Conservation (phyloP, 2,888 invertebrate species). For the Bhutanitis thaidina region DNA sequence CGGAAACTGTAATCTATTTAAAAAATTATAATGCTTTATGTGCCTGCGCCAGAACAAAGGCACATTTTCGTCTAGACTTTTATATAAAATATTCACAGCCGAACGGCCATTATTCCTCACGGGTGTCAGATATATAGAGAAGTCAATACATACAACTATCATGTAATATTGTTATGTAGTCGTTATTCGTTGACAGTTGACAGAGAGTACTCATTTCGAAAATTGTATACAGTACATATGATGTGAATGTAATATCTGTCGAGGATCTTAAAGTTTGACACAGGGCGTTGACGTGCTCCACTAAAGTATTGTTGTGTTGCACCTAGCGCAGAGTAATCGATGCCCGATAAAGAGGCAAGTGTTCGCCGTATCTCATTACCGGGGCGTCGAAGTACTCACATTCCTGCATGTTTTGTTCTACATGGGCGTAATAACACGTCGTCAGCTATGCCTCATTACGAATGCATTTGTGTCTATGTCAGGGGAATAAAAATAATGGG, state of each 20-base stretch:
- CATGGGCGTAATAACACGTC: slow-evolving; percentile 22
- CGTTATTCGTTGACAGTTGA: too few species aligned
- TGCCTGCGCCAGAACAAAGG: too few species aligned
- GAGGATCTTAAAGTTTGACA: slow-evolving; percentile 7
- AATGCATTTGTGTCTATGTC: slow-evolving; percentile 14
- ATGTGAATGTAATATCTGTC: not conserved
- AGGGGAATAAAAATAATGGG: slow-evolving; percentile 1
- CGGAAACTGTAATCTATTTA: too few species aligned
- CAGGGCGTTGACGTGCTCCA: slow-evolving; percentile 12
- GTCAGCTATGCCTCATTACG: slow-evolving; percentile 14
- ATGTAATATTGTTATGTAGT: too few species aligned
- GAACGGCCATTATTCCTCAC: too few species aligned
- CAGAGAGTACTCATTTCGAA: too few species aligned
- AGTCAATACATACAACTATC: too few species aligned
- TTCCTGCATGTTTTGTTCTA: slow-evolving; percentile 41
- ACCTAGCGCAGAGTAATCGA: slow-evolving; percentile 37
- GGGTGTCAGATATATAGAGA: too few species aligned
- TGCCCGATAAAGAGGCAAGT: slow-evolving; percentile 47
- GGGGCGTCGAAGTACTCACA: slow-evolving; percentile 44
- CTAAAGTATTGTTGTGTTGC: slow-evolving; percentile 19
- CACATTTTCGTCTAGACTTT: too few species aligned
- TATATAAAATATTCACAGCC: too few species aligned
- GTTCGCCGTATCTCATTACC: slow-evolving; percentile 56
- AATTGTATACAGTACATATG: too few species aligned
- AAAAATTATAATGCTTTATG: too few species aligned